Conservation (phyloP, 2,113 vertebrate genomes). For the Varanus komodoensis region DNA sequence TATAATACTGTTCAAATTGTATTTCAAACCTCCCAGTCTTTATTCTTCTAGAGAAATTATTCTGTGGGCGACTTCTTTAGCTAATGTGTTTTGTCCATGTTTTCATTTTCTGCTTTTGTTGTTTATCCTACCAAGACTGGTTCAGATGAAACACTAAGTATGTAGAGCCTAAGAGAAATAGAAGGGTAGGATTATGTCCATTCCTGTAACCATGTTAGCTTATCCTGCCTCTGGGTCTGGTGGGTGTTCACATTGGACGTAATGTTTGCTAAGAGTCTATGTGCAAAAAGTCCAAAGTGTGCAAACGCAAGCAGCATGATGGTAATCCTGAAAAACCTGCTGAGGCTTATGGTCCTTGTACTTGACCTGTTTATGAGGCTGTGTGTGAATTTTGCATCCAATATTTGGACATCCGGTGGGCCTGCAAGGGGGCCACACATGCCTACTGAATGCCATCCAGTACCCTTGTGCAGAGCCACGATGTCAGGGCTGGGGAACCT, state of each 20-base stretch:
- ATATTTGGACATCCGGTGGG: too few relatives aligned
- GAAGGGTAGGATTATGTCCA: not conserved
- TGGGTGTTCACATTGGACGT: not conserved
- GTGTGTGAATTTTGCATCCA: not conserved
- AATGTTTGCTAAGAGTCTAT: not conserved
- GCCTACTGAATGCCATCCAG: not conserved
- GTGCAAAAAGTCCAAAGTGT: slow-evolving; percentile 32
- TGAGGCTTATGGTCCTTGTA: not conserved
- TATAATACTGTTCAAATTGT: slow-evolving; percentile 10
- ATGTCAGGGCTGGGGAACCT: not conserved
- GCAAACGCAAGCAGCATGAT: not conserved
- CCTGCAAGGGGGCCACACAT: not conserved
- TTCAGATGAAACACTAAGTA: not conserved
- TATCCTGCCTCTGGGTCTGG: not conserved
- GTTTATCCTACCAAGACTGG: slow-evolving; percentile 43
- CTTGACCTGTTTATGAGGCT: not conserved
- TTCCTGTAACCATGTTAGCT: too few relatives aligned
- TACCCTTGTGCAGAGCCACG: not conserved
- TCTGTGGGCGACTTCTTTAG: slow-evolving; percentile 29
- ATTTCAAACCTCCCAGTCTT: not conserved
- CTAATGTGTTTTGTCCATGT: slow-evolving; percentile 16
- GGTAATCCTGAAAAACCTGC: not conserved
- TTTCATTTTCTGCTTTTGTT: slow-evolving; percentile 51
- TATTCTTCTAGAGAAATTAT: not conserved
- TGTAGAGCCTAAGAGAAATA: not conserved